Evolutionary conservation across 2,113 vertebrate genomes (phyloP), one percentile per base, ranked within the genome.

Genomic region (Quiscalus mexicanus): DNA sequence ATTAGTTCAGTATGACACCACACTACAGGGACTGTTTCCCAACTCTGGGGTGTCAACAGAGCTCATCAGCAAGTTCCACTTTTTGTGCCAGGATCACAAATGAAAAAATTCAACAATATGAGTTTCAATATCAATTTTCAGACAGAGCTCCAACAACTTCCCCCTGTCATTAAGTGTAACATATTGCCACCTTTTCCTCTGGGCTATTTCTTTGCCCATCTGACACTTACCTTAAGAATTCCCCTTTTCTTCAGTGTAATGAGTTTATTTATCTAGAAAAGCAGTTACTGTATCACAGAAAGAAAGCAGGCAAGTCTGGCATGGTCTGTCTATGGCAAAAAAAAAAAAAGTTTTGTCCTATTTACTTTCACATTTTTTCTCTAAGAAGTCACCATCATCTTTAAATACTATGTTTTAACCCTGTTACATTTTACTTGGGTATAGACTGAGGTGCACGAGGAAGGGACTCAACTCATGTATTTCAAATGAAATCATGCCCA

Each of bases 21-120:
- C 19, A 5, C 60, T n/a, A 42, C 35, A 84, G 60, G 41, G 60
- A 71, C 50, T 15, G 31, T 27, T 93, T 85, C 71, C 58, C 87
- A 91, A 21, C 15, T 85, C 25, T n/a, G 44, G 71, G 67, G 88
- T 69, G 58, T 11, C 65, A 94, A 49, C 25, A 69, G 58, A 93
- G 86, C 80, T 85, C 44, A 90, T 73, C 56, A 90, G 37, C 82
- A 85, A 79, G 49, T 80, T 68, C 37, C 27, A 53, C 21, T 76
- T 78, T 78, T 74, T 50, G 37, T 88, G 75, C 63, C 92, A 97
- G 71, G 25, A 88, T 49, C 55, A 65, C n/a, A 86, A 60, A 92
- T 62, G 42, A 88, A 79, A 65, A 69, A 71, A 75, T 64, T 37
- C 85, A 89, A 69, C 42, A 73, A 12, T 2, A 65, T 7, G 31